Percentiles rank a stretch among this genome's conserved stretches.
These are phyloP conservation scores for Pardalotus punctatus DNA, from an alignment of 2,113 vertebrate genomes.

Conservation along the genomic window DNA sequence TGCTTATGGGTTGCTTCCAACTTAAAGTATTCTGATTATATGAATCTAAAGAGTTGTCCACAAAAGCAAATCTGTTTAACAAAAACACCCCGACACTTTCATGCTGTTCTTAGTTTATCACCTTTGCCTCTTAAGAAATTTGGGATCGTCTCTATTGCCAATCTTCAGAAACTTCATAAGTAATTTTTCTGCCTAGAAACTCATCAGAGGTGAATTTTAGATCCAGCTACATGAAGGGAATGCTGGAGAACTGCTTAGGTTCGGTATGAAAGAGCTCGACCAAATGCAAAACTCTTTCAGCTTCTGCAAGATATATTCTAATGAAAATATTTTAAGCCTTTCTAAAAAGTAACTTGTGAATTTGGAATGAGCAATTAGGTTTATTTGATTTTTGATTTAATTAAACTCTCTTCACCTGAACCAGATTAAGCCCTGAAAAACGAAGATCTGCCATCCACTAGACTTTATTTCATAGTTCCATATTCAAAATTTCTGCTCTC, in stretches of 20 bases:
- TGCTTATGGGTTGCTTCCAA: neutral
- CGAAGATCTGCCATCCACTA: neutral
- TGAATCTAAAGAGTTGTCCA: neutral
- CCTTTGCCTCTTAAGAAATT: neutral
- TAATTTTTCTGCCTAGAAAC: neutral
- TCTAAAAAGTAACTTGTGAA: neutral
- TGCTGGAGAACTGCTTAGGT: neutral
- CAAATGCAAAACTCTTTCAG: neutral
- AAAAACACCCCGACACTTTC: fast-evolving
- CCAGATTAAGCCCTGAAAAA: neutral
- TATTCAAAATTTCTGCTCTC: neutral
- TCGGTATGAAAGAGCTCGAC: neutral
- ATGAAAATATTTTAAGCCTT: neutral
- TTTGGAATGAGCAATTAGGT: neutral
- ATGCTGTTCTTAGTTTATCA: neutral
- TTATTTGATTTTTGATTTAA: neutral
- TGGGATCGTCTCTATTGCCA: neutral
- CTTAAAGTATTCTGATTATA: neutral
- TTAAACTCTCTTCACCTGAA: neutral
- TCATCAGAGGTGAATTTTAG: neutral
- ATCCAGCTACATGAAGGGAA: neutral
- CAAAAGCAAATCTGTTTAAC: neutral
- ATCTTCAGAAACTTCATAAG: neutral
- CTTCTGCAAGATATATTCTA: neutral
- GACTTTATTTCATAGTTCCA: neutral